Evolutionary conservation across 2,888 invertebrate genomes (phyloP).

Genomic region (Dasysyrphus albostriatus): DNA sequence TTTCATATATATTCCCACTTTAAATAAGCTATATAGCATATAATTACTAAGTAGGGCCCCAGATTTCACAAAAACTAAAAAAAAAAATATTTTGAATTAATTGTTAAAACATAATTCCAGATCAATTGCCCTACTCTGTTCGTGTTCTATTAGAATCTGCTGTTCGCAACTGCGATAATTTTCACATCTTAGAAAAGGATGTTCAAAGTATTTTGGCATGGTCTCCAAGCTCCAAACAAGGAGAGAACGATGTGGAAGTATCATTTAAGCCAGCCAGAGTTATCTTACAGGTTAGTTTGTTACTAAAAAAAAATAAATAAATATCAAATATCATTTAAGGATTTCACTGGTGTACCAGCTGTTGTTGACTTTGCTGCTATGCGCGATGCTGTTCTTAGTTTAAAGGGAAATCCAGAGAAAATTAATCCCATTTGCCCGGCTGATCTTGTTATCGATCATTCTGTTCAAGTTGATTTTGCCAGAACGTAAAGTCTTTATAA

Average conservation of each 20-base stretch:
- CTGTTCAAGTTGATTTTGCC: slow-evolving; percentile 97
- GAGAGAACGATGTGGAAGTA: slow-evolving; percentile 90
- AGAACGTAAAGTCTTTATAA: slow-evolving; percentile 85
- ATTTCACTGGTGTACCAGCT: slow-evolving; percentile 98
- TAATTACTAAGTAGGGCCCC: too few species aligned
- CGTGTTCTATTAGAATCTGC: slow-evolving; percentile 97
- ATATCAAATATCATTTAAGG: slow-evolving; percentile 85
- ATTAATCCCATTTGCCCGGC: slow-evolving; percentile 99
- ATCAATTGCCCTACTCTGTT: slow-evolving; percentile 94
- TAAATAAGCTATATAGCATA: too few species aligned
- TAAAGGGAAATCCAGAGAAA: slow-evolving; percentile 95
- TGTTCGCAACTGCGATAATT: slow-evolving; percentile 97
- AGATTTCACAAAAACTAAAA: too few species aligned
- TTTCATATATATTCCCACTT: too few species aligned
- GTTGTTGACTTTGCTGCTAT: slow-evolving; percentile 99
- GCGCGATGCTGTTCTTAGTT: slow-evolving; percentile 95
- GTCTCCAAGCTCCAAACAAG: slow-evolving; percentile 85
- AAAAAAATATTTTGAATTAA: background rate
- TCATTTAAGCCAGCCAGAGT: slow-evolving; percentile 98
- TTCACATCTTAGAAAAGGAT: slow-evolving; percentile 93
- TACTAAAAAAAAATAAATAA: background rate
- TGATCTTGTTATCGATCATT: slow-evolving; percentile 99
- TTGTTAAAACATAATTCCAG: slow-evolving; percentile 83
- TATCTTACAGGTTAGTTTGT: slow-evolving; percentile 92
- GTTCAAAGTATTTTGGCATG: slow-evolving; percentile 95